phyloP scores from a whole-genome alignment of 1,140 invertebrate genomes.

The Drosophila baimaii region DNA sequence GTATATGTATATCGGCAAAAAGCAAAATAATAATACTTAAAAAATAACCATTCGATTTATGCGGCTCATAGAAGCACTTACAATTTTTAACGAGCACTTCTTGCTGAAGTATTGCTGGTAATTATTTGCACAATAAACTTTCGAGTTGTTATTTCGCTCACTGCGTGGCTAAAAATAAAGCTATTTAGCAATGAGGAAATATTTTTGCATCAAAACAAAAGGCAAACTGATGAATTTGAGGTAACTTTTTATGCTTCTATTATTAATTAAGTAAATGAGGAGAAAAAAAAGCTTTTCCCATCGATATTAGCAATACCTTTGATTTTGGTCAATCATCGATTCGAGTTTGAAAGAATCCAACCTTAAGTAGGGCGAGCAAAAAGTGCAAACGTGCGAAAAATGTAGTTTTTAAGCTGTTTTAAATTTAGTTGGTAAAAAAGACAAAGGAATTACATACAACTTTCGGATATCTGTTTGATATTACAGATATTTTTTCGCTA shows the following conservation, averaged over 20 bases:
- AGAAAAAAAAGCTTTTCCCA: too few species aligned
- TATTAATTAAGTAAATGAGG: background rate
- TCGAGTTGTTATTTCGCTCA: background rate
- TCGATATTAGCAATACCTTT: too few species aligned
- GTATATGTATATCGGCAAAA: background rate
- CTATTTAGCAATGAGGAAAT: constrained; percentile 1
- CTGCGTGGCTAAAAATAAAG: constrained; percentile 4
- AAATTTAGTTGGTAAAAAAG: too few species aligned
- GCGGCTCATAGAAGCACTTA: constrained; percentile 13
- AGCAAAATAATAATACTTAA: background rate
- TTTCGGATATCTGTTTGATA: too few species aligned
- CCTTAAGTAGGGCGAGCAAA: too few species aligned
- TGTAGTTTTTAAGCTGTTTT: too few species aligned
- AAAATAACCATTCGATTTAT: constrained; percentile 18
- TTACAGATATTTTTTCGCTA: too few species aligned
- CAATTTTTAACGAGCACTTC: constrained; percentile 18
- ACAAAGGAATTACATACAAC: too few species aligned
- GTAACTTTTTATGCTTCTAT: too few species aligned
- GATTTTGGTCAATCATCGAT: too few species aligned
- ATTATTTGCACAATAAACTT: constrained; percentile 25
- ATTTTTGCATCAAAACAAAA: background rate
- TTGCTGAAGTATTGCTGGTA: constrained; percentile 8
- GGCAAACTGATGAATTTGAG: background rate
- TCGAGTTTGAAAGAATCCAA: too few species aligned
- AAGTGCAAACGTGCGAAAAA: too few species aligned